Evolutionary conservation across 2,113 vertebrate species (phyloP), one percentile per base, ranked within the genome.

Genomic region (Aplodontia rufa): DNA sequence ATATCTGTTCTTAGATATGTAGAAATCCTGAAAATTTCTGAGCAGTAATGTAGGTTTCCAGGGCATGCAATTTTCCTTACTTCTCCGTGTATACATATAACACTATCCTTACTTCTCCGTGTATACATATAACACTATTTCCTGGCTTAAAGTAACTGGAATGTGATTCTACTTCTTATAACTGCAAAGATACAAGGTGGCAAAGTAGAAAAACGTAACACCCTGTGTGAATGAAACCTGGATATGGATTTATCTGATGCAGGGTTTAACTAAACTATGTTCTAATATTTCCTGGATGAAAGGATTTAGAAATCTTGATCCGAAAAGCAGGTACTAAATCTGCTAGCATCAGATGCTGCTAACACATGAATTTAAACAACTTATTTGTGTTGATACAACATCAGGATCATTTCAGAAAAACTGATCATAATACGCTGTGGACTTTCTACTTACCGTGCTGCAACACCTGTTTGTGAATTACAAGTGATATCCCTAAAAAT

Each of bases 351-450:
- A 94, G 79, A 91, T 90, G 69, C 47, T 91, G 72, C 51, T 87
- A 75, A 91, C 95, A 89, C 68, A 82, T 72, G 40, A 91, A 83
- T 91, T 94, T 93, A 91, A 94, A 93, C n/a, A 97, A 83, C 45
- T 94, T 94, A 93, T 91, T 89, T 76, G 17, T 96, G 47, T 96
- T 94, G 69, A 28, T 74, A 87, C 35, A 93, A 55, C 10, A 80
- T 19, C 82, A 74, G 37, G 45, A 85, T 91, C 22, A 71, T 96
- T 95, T 96, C 68, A 87, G 71, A 96, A 78, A 72, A 84, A 87
- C 51, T 53, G 71, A 78, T 84, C 55, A 40, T 58, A 58, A 58
- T 45, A 8, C 85, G 83, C 45, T 94, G 8, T 86, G 64, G 35
- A 49, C 84, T 94, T 96, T 87, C 71, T 93, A 91, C 87, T 91